Base-by-base conservation (phyloP, 1,140 invertebrate genomes). In the Aphaenogaster ashmeadi region DNA sequence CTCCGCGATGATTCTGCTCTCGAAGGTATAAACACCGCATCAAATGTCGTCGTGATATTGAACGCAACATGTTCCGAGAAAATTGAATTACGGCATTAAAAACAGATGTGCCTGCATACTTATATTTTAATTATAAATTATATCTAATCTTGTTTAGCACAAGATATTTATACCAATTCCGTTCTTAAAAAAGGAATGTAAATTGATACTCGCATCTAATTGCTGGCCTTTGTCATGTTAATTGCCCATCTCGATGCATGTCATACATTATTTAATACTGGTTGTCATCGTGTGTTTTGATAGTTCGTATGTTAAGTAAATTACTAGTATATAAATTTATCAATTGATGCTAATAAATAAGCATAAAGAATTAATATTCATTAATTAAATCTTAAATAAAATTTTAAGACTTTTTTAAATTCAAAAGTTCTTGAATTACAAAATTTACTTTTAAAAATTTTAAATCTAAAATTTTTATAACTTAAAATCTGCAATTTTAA, bases 101-200 rank as follows among this genome's bases (percentile, higher is more conserved):
- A 78, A 60, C n/a, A 56, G 56, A 87, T 50, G 56, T 83, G 44
- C 52, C 38, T 21, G 36, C n/a, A 33, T 18, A 15, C 36, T n/a
- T 58, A n/a, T 7, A 58, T 21, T 58, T 41, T 58, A 58, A 36
- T 56, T 56, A 41, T n/a, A 52, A 11, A n/a, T 71, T 71, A 52
- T 33, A 72, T 52, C 36, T 47, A 18, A 50, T 64, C 7, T 64
- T 27, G 21, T 15, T 64, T 38, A 64, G 7, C 33, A 64, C 2
- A 38, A 64, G 15, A 64, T 64, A n/a, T 64, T 36, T 36, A 64
- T 64, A 64, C 0, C 6, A 38, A 64, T 64, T 64, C 1, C 7
- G 18, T 2, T 38, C 36, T 64, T 18, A 8, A 62, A 62, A 36
- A 15, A 7, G 58, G 0, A 13, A 18, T 8, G 2, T 18, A 38